These are phyloP conservation scores for Drosophila atroscutellata DNA, from an alignment of 2,888 invertebrate species.

Conservation along the genomic window DNA sequence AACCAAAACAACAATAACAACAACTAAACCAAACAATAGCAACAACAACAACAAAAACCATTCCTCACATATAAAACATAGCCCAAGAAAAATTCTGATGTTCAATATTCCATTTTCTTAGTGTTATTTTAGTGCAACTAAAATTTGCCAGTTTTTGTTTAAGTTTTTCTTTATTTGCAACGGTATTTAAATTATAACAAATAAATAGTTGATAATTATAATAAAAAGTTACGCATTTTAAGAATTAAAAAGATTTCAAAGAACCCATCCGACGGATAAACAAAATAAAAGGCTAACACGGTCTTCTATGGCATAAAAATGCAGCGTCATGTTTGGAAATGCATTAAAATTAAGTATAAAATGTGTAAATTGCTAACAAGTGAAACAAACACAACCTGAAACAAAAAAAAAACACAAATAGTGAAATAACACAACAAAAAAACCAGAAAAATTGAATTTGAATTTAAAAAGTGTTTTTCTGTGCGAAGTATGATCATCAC, in stretches of 20 bases:
- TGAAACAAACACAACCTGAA: slow-evolving; percentile 84
- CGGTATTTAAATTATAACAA: slow-evolving; percentile 46
- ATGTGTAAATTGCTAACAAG: slow-evolving; percentile 77
- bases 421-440: slow-evolving; percentile 18
- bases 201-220: slow-evolving; percentile 3
- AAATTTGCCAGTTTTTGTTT: slow-evolving; percentile 73
- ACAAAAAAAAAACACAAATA: slow-evolving; percentile 37
- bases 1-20: slow-evolving; percentile 26
- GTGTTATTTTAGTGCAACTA: slow-evolving; percentile 63
- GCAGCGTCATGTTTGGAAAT: slow-evolving; percentile 80
- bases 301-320: slow-evolving; percentile 72
- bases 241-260: slow-evolving; percentile 28
- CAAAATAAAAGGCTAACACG: slow-evolving; percentile 6
- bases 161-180: slow-evolving; percentile 79
- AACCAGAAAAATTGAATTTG: slow-evolving; percentile 20
- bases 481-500: slow-evolving; percentile 68
- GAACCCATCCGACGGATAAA: slow-evolving; percentile 38
- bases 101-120: slow-evolving; percentile 61
- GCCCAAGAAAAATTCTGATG: slow-evolving; percentile 32
- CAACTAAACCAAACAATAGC: slow-evolving; percentile 33
- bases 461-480: slow-evolving; percentile 36
- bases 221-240: slow-evolving; percentile 47
- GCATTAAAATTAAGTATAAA: slow-evolving; percentile 80
- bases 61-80: slow-evolving; percentile 35
- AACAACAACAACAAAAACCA: slow-evolving; percentile 30